A percentile compares a stretch with the other conserved stretches of the same genome.
Evolutionary conservation across 2,113 vertebrate genomes (phyloP).

Genomic region (Arenaria interpres): DNA sequence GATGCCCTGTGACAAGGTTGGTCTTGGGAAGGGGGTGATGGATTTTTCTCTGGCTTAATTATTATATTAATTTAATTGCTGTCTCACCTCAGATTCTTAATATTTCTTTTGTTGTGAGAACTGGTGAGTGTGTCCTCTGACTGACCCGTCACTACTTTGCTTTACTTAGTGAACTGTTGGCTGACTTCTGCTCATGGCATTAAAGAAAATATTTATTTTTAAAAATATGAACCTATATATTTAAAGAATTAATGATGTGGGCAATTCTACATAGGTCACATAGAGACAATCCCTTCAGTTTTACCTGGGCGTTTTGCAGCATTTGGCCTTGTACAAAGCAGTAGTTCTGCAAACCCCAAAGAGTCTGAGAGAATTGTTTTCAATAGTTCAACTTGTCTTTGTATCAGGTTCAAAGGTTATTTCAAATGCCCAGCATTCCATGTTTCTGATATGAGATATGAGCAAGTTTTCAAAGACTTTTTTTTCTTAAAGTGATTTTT

Average conservation of each 20-base stretch:
- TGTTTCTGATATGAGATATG: background rate
- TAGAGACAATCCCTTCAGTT: background rate
- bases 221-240: background rate
- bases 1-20: conserved; percentile 48
- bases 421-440: background rate
- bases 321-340: background rate
- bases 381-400: background rate
- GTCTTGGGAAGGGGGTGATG: conserved; percentile 41
- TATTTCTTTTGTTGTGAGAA: background rate
- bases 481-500: background rate
- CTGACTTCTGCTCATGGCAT: background rate
- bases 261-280: background rate
- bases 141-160: background rate
- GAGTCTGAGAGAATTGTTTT: background rate
- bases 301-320: background rate
- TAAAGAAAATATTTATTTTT: background rate
- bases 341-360: background rate
- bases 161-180: background rate
- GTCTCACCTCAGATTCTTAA: background rate
- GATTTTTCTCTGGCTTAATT: conserved; percentile 13
- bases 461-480: background rate
- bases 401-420: background rate
- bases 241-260: background rate
- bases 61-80: background rate
- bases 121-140: background rate